Evolutionary conservation across 2,888 invertebrate genomes (phyloP), one percentile per base, ranked within the genome.

Genomic region (Strigamia crassipes): DNA sequence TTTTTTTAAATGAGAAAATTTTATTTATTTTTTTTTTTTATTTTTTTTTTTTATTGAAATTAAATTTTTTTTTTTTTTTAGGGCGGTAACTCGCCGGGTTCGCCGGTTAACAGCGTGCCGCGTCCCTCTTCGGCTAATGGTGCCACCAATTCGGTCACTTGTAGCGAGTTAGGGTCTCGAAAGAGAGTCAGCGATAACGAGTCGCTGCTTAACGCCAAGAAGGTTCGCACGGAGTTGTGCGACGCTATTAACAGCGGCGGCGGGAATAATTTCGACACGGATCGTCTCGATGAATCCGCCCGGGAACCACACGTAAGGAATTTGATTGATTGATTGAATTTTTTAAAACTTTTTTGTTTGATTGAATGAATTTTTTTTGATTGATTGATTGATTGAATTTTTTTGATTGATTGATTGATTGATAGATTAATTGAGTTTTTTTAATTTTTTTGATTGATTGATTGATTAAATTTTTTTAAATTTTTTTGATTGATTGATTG

Each of bases 281-380:
- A 42, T 42, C 42, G 82, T 79, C 82, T 82, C 4, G 83, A 83
- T 34, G 83, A 83, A 66, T 81, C 83, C 0, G 27, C 46, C 15
- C 81, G 51, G 79, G 82, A 81, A 51, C 12, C 41, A 6, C 83
- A 78, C 82, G 83, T 83, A 23, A 61, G 61, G 13, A 23, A 18
- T 21, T 61, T 5, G 61, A 61, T 61, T 61, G n/a, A n/a, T n/a
- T n/a, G n/a, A n/a, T n/a, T n/a, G n/a, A n/a, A n/a, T n/a, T n/a
- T n/a, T n/a, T n/a, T n/a, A n/a, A n/a, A n/a, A n/a, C n/a, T n/a
- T n/a, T n/a, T n/a, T n/a, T n/a, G n/a, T n/a, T n/a, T n/a, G n/a
- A n/a, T n/a, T n/a, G n/a, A n/a, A n/a, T n/a, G n/a, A n/a, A n/a
- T n/a, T n/a, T n/a, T n/a, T n/a, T n/a, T n/a, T n/a, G n/a, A n/a